Conservation (phyloP, 2,113 vertebrate genomes). For the Anser cygnoides region DNA sequence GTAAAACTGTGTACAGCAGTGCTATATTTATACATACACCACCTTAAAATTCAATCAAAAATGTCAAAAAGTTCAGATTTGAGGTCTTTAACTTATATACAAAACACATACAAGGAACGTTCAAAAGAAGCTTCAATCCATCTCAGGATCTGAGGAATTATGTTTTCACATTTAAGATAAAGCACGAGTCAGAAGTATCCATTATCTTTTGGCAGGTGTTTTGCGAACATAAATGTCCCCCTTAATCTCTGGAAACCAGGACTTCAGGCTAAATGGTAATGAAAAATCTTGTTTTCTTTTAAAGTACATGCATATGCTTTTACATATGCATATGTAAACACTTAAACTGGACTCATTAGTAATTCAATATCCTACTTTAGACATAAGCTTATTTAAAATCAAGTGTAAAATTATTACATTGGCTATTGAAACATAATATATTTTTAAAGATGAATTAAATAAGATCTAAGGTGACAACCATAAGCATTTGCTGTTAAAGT, state of each 20-base stretch:
- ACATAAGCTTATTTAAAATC: background rate
- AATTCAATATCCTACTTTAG: background rate
- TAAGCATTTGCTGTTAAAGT: background rate
- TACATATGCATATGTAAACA: background rate
- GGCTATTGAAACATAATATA: background rate
- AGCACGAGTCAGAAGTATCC: background rate
- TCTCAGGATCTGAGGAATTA: background rate
- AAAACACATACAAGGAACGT: background rate
- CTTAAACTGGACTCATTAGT: background rate
- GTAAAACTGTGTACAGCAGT: background rate
- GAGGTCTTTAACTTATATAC: background rate
- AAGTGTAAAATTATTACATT: background rate
- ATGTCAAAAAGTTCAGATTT: background rate
- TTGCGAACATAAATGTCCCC: background rate
- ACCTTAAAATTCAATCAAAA: background rate
- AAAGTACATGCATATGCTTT: background rate
- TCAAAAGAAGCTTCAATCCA: background rate
- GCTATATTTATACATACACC: background rate
- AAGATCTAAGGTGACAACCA: background rate
- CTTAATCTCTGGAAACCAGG: background rate
- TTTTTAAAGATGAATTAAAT: background rate
- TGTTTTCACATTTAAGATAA: background rate
- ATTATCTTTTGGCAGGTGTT: background rate
- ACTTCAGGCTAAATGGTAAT: background rate
- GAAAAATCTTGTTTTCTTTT: background rate